Conservation (phyloP, 2,797 vertebrate genomes). For the Neostethus bicornis region DNA sequence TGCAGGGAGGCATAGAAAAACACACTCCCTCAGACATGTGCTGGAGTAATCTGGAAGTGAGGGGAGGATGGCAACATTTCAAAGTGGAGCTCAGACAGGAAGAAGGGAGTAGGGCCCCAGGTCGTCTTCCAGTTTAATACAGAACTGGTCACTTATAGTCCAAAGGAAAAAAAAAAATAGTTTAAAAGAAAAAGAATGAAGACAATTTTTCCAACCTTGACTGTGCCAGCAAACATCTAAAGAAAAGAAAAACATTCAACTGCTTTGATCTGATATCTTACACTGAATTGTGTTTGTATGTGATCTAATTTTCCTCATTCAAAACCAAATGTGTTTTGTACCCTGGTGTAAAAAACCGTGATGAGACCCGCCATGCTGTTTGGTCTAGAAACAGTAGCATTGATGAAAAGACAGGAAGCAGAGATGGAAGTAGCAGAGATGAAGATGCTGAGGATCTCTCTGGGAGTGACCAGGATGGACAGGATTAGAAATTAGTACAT, state of each 20-base stretch:
- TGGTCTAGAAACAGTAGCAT: no score
- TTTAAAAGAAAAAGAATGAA: conserved; percentile 41
- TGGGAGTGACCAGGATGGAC: no score
- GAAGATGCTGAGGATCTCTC: no score
- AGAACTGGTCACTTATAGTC: conserved; percentile 32
- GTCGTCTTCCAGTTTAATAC: conserved; percentile 42
- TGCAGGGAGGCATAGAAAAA: conserved; percentile 51
- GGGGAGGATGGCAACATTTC: conserved; percentile 56
- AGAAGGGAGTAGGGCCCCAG: conserved; percentile 13
- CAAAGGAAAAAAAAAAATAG: conserved; percentile 44
- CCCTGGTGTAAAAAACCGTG: no score
- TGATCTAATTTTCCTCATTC: conserved; percentile 4
- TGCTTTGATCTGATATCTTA: conserved; percentile 45
- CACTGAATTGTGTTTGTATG: conserved; percentile 13
- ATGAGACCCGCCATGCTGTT: no score
- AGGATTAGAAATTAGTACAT: no score
- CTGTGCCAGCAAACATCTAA: conserved; percentile 6
- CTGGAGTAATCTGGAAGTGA: conserved; percentile 57
- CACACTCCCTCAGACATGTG: conserved; percentile 67
- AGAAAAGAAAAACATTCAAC: conserved; percentile 8
- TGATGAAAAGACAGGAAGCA: no score
- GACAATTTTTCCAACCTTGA: conserved; percentile 24
- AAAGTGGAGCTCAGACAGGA: conserved; percentile 40
- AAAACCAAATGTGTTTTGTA: no score
- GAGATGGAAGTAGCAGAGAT: no score